phyloP scores from a whole-genome alignment of 2,797 vertebrate species.

The Leuciscus waleckii region DNA sequence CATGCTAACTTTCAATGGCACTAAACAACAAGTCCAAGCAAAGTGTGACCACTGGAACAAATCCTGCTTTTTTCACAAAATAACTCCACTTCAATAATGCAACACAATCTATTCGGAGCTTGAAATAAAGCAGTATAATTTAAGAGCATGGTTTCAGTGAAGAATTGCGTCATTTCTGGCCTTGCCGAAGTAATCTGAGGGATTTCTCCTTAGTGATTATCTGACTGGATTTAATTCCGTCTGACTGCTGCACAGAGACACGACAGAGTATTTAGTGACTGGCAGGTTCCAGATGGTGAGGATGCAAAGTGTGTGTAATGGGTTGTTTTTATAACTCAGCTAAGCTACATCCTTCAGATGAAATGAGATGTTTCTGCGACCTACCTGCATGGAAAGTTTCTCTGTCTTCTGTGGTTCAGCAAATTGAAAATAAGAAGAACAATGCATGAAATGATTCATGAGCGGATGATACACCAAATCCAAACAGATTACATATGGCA shows the following conservation, averaged over 20 bases:
- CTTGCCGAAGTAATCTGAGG: conserved; percentile 47
- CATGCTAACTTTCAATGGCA: no score
- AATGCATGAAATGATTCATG: conserved; percentile 19
- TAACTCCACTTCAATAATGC: background rate
- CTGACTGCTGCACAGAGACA: conserved; percentile 15
- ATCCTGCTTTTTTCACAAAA: background rate
- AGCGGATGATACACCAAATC: background rate
- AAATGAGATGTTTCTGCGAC: conserved; percentile 28
- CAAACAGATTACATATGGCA: background rate
- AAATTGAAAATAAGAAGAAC: conserved; percentile 57
- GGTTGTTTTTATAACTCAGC: background rate
- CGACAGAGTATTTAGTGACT: conserved; percentile 1
- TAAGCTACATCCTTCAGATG: background rate
- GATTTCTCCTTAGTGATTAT: conserved; percentile 58
- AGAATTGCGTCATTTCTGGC: conserved; percentile 53
- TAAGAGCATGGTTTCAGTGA: conserved; percentile 22
- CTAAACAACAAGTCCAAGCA: background rate
- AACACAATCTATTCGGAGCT: conserved; percentile 21
- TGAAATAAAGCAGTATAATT: conserved; percentile 25
- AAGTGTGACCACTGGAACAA: background rate
- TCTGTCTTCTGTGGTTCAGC: conserved; percentile 68
- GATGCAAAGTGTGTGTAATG: background rate
- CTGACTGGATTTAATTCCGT: conserved; percentile 55
- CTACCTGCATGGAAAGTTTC: conserved; percentile 77
- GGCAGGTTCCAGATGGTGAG: background rate